Percentiles rank a stretch among this genome's conserved stretches.
These are phyloP conservation scores for Callopanchax toddi DNA, from an alignment of 2,113 vertebrate genomes.

Conservation along the genomic window DNA sequence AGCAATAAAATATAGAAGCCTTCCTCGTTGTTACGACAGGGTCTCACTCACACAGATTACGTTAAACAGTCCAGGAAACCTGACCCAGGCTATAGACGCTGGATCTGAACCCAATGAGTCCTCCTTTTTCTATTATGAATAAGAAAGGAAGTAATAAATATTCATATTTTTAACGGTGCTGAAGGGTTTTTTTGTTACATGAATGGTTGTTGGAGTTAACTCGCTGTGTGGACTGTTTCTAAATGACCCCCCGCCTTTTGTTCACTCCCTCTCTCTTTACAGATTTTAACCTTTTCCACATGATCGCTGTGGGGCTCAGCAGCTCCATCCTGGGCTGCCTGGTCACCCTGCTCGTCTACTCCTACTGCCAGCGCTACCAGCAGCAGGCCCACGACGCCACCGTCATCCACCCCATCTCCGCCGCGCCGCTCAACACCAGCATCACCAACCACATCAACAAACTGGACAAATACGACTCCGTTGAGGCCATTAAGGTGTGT, in stretches of 20 bases:
- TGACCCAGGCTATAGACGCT: neutral
- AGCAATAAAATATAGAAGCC: too few relatives aligned
- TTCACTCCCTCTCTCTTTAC: slow-evolving; percentile 19
- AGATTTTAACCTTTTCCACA: slow-evolving; percentile 98
- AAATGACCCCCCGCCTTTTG: slow-evolving; percentile 2
- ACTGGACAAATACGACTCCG: slow-evolving; percentile 95
- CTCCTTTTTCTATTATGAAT: neutral
- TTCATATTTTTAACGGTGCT: neutral
- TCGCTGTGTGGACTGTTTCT: slow-evolving; percentile 15
- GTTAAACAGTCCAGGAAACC: neutral
- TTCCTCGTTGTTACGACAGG: neutral
- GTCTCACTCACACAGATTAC: neutral
- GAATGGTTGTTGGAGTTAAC: slow-evolving; percentile 31
- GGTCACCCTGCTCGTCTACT: slow-evolving; percentile 92
- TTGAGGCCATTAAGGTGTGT: slow-evolving; percentile 97
- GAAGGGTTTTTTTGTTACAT: slow-evolving; percentile 22
- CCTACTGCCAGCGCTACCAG: slow-evolving; percentile 95
- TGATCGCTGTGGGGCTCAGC: slow-evolving; percentile 95
- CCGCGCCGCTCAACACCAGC: slow-evolving; percentile 94
- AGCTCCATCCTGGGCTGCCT: slow-evolving; percentile 96
- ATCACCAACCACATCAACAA: slow-evolving; percentile 99
- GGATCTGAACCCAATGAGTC: neutral
- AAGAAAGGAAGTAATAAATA: neutral
- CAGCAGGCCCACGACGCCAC: slow-evolving; percentile 96
- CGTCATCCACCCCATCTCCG: slow-evolving; percentile 94